These are phyloP conservation scores for Porphyrio hochstetteri DNA, from an alignment of 2,113 vertebrate species.

Conservation along the genomic window DNA sequence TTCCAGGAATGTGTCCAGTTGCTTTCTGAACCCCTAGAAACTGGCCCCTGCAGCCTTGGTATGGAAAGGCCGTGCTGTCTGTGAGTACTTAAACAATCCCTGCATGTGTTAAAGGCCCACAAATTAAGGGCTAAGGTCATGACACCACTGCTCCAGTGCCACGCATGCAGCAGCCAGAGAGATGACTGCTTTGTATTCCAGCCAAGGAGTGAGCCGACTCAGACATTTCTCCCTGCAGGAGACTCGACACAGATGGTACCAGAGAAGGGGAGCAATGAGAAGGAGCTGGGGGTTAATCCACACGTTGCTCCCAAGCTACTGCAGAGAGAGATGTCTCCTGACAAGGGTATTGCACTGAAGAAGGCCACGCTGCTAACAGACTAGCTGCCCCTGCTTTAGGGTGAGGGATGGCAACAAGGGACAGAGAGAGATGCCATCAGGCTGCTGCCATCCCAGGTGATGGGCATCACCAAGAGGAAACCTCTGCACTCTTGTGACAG, in stretches of 20 bases:
- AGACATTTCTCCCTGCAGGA: neutral
- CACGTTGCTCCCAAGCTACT: neutral
- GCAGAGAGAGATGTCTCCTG: neutral
- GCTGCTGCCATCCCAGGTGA: neutral
- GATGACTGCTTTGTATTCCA: conserved; percentile 37
- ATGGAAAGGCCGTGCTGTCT: neutral
- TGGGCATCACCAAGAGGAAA: neutral
- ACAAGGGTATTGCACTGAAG: neutral
- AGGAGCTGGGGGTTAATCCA: neutral
- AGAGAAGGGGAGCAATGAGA: neutral
- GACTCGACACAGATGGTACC: neutral
- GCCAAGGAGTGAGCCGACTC: neutral
- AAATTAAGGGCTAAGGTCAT: conserved; percentile 26
- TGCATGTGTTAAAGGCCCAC: conserved; percentile 25
- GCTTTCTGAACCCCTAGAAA: conserved; percentile 3
- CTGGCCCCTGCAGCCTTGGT: neutral
- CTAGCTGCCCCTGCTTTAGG: neutral
- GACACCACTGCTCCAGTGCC: neutral
- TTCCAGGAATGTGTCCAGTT: neutral
- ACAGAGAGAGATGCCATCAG: neutral
- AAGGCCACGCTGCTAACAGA: neutral
- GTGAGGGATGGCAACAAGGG: neutral
- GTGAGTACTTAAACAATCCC: conserved; percentile 26
- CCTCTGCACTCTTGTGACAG: neutral
- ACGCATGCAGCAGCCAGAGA: neutral